Base-by-base conservation (phyloP, 2,797 vertebrate genomes). In the Acanthiza pusilla region DNA sequence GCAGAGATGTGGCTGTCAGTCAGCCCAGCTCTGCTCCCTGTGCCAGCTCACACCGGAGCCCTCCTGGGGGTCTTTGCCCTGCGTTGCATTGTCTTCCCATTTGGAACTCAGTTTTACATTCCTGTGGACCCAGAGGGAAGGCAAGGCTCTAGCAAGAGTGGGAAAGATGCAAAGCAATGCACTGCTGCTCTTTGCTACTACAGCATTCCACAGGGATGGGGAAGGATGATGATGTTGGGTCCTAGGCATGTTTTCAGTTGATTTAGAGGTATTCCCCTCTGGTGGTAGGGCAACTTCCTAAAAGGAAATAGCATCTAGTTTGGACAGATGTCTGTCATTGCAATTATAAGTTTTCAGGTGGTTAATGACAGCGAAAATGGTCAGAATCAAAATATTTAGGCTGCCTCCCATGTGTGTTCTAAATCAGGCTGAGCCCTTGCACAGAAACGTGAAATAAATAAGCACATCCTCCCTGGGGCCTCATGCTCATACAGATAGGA, bases 341-440 rank as follows among this genome's bases (percentile, higher is more conserved):
- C 62, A 83, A 80, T 80, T 54, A 34, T 36, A 80, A 85, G 38
- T 27, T 83, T 91, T 89, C 75, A 66, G 88, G 78, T 83, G 58
- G 57, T 89, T 94, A 89, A 57, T 74, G 75, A 65, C 40, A 71
- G 75, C 57, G 87, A 54, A 94, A 94, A 89, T 61, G 40, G 75
- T 74, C 72, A 80, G 47, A 92, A 72, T 73, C 29, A 89, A 88
- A 93, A 77, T 88, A 93, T 93, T 92, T 95, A 92, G 84, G 81
- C 81, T 96, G 67, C 34, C 54, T 95, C 87, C 74, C 85, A 85
- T 85, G 80, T 75, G 85, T 74, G 51, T 34, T 94, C 51, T 87
- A 81, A 88, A 88, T 80, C 54, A 72, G 65, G 66, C 85, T 74
- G 68, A 93, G 50, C 22, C 20, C 23, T 89, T 5, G 2, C 19